Percentiles rank a stretch among this genome's conserved stretches.
Evolutionary conservation across 1,140 invertebrate species (phyloP).

Genomic region (Doryteuthis pealeii): DNA sequence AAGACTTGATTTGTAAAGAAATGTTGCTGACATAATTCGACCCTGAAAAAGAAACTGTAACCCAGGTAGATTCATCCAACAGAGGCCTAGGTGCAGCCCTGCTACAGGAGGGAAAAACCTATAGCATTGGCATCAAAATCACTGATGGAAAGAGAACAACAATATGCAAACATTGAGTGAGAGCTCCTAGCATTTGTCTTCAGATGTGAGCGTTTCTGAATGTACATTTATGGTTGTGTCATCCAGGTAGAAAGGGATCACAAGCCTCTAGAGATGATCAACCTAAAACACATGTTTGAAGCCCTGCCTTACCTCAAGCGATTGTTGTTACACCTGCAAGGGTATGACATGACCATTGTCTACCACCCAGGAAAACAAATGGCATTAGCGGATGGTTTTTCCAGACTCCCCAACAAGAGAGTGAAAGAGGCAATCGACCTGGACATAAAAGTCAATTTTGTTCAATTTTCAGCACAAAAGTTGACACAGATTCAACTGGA

Average conservation of each 20-base stretch:
- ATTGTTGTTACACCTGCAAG: slow-evolving; percentile 16
- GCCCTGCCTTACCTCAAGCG: slow-evolving; percentile 22
- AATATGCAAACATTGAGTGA: slow-evolving; percentile 21
- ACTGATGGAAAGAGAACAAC: no score
- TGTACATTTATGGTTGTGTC: slow-evolving; percentile 60
- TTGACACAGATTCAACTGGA: neutral
- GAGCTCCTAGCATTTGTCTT: slow-evolving; percentile 37
- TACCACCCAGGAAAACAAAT: slow-evolving; percentile 12
- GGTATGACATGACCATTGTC: slow-evolving; percentile 10
- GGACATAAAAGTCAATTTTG: neutral
- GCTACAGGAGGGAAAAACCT: no score
- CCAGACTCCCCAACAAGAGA: slow-evolving; percentile 3
- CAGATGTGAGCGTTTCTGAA: slow-evolving; percentile 63
- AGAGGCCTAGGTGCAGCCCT: no score
- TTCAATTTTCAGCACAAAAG: neutral
- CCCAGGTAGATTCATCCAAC: no score
- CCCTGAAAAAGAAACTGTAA: no score
- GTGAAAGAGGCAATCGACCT: neutral
- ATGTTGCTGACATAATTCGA: no score
- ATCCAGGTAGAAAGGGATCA: slow-evolving; percentile 31
- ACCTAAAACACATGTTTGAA: no score
- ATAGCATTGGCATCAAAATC: no score
- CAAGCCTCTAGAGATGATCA: no score
- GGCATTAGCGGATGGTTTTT: slow-evolving; percentile 15
- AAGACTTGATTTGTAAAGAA: no score